Base-by-base conservation (phyloP, 2,797 vertebrate species). In the Cheracebus regulus region DNA sequence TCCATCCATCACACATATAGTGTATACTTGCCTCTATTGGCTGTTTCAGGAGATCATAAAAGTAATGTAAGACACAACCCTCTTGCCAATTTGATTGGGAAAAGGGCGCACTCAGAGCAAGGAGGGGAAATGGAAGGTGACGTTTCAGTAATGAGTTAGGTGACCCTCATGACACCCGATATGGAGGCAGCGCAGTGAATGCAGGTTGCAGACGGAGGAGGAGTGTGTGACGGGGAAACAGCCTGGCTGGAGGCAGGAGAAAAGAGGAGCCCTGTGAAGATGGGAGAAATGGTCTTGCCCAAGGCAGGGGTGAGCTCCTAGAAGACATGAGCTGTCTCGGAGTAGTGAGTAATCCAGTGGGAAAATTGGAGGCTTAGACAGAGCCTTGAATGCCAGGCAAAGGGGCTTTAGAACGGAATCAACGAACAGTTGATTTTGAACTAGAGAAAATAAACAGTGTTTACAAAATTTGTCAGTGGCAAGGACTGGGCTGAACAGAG, bases 111-210 rank as follows among this genome's bases (percentile, higher is more conserved):
- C 44, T 44, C 24, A 75, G 41, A 1, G n/a, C 19, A 46, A 52
- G n/a, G 2, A n/a, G 12, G 36, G 11, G 13, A 24, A 26, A 22
- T 1, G 19, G 33, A 72, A 90, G 81, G 36, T 2, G 0, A 22
- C 36, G 4, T 84, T 19, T 30, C 17, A 19, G 67, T 30, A 44
- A 39, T 20, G 46, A 19, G 11, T 26, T 22, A 20, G 19, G 26
- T 19, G 36, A 24, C 36, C 17, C 39, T 44, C 15, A 1, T 22
- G n/a, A 58, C 8, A 30, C 46, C 79, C 0, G 0, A 26, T 2
- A 55, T 67, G 52, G 22, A 88, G 88, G 57, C 50, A 67, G 36
- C 14, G 10, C 22, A n/a, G 28, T 2, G 33, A 36, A 19, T 3
- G 39, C 0, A 41, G 55, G 19, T 0, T 19, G 30, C 52, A 46